Evolutionary conservation across 1,140 invertebrate species (phyloP).

Genomic region (Lasioglossum albipes): DNA sequence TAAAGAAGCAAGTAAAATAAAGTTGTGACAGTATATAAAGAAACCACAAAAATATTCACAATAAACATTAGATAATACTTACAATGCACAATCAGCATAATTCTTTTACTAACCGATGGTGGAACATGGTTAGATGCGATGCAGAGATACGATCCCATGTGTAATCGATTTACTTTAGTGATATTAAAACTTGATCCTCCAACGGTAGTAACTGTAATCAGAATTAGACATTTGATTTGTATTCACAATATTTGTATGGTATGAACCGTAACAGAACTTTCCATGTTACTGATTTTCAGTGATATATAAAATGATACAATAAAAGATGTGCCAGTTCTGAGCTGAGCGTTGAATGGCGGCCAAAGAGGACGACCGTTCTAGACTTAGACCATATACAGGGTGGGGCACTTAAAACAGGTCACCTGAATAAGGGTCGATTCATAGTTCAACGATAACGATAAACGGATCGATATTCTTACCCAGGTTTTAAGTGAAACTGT

Average conservation of each 20-base stretch:
- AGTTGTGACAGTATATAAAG: too few species aligned
- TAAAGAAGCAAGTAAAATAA: not conserved
- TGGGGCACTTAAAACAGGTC: too few species aligned
- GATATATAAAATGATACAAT: too few species aligned
- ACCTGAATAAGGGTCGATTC: too few species aligned
- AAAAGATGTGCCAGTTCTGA: slow-evolving; percentile 85
- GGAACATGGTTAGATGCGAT: slow-evolving; percentile 93
- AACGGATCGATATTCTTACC: too few species aligned
- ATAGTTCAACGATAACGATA: too few species aligned
- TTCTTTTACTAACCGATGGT: slow-evolving; percentile 92
- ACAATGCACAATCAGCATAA: slow-evolving; percentile 93
- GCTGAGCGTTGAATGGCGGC: slow-evolving; percentile 84
- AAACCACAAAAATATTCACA: not conserved
- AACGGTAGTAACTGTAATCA: slow-evolving; percentile 82
- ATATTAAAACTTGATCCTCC: slow-evolving; percentile 90
- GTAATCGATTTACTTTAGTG: slow-evolving; percentile 88
- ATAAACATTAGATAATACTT: slow-evolving; percentile 79
- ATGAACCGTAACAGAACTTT: too few species aligned
- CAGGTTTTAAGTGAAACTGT: too few species aligned
- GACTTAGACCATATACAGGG: slow-evolving; percentile 2
- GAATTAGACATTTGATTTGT: not conserved
- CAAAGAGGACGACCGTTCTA: slow-evolving; percentile 65
- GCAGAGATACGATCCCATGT: slow-evolving; percentile 94
- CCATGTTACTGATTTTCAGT: too few species aligned
- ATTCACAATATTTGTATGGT: too few species aligned